Conservation (phyloP, 2,113 vertebrate genomes). For the Macquaria australasica region DNA sequence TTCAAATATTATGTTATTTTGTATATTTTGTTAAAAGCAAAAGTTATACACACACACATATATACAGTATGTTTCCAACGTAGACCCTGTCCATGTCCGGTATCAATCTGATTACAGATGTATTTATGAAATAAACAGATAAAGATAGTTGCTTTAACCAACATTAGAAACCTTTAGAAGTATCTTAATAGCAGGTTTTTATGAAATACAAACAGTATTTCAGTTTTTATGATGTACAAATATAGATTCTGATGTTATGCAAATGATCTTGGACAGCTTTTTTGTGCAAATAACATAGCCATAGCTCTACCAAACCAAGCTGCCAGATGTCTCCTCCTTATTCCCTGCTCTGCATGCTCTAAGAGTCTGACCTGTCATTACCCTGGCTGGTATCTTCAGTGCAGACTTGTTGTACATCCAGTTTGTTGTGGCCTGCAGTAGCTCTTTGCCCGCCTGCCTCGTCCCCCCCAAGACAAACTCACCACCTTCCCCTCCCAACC, state of each 20-base stretch:
- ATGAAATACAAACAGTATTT: background rate
- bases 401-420: slow-evolving; percentile 45
- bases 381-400: background rate
- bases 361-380: slow-evolving; percentile 36
- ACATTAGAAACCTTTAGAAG: no score
- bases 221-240: background rate
- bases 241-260: background rate
- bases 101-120: background rate
- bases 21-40: no score
- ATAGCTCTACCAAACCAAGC: background rate
- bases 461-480: slow-evolving; percentile 50
- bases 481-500: slow-evolving; percentile 37
- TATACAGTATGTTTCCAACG: no score
- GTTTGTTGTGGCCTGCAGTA: slow-evolving; percentile 36
- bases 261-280: background rate
- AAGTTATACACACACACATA: no score
- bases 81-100: background rate
- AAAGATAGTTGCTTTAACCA: no score
- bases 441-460: slow-evolving; percentile 38
- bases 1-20: no score
- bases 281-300: background rate
- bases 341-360: slow-evolving; percentile 41
- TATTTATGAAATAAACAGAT: background rate
- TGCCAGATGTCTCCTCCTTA: slow-evolving; percentile 22
- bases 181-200: background rate